Evolutionary conservation across 2,888 invertebrate genomes (phyloP).

Genomic region (Tridacna gigas): DNA sequence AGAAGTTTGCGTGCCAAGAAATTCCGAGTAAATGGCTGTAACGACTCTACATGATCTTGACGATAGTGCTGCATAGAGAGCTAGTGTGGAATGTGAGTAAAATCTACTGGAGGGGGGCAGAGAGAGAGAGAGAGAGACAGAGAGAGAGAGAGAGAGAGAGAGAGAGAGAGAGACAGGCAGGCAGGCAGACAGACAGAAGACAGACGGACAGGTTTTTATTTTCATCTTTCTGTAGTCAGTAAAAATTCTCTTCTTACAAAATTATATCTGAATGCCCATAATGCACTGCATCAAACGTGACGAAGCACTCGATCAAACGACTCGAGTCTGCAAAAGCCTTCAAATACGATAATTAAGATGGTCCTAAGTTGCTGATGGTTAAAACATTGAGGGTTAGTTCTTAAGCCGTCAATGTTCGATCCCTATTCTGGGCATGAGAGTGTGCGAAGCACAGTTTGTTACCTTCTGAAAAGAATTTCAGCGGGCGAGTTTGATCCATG

Average conservation of each 20-base stretch:
- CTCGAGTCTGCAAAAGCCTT: not conserved
- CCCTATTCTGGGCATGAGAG: not conserved
- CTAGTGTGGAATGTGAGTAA: not conserved
- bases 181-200: conserved; percentile 35
- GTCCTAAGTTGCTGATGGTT: too few relatives aligned
- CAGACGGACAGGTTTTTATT: not conserved
- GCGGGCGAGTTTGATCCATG: not conserved
- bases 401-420: not conserved
- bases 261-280: too few relatives aligned
- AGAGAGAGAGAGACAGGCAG: conserved; percentile 34
- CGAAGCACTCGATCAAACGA: not conserved
- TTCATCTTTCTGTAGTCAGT: not conserved
- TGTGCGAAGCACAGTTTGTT: not conserved
- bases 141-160: conserved; percentile 31
- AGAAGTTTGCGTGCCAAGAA: conserved; percentile 18
- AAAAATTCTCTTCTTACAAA: too few relatives aligned
- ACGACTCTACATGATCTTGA: not conserved
- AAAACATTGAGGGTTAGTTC: not conserved
- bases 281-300: not conserved
- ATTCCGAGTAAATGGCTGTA: not conserved
- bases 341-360: too few relatives aligned
- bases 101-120: not conserved
- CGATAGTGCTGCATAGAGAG: not conserved
- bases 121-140: conserved; percentile 31
- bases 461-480: not conserved